Percentiles rank a stretch among this genome's conserved stretches.
These are phyloP conservation scores for Lasioglossum oenotherae DNA, from an alignment of 2,888 invertebrate species.

Conservation along the genomic window DNA sequence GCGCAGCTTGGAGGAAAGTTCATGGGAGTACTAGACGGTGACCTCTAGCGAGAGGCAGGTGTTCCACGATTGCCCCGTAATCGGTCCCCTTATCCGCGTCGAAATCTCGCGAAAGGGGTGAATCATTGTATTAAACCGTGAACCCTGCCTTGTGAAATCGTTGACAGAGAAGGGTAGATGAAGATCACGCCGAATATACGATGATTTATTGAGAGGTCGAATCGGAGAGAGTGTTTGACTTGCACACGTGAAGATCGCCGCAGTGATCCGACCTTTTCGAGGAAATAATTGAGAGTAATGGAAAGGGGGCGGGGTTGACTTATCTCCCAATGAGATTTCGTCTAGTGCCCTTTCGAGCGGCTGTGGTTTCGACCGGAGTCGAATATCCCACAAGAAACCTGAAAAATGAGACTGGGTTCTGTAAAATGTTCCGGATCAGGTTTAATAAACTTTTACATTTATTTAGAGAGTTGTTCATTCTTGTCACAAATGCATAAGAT, in stretches of 20 bases:
- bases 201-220: conserved; percentile 47
- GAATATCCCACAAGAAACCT: background rate
- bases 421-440: background rate
- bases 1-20: conserved; percentile 36
- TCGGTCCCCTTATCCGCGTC: conserved; percentile 54
- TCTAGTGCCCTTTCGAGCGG: background rate
- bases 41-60: conserved; percentile 55
- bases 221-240: conserved; percentile 6
- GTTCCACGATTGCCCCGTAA: conserved; percentile 49
- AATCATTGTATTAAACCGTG: conserved; percentile 50
- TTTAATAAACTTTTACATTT: background rate
- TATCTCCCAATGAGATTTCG: background rate
- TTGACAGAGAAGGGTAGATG: conserved; percentile 40
- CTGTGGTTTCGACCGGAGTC: background rate
- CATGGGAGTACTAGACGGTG: conserved; percentile 42
- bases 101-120: conserved; percentile 59
- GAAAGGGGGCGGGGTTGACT: background rate
- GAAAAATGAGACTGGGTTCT: background rate
- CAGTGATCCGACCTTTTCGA: background rate
- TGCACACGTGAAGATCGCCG: background rate
- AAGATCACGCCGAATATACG: conserved; percentile 47
- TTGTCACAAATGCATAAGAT: background rate
- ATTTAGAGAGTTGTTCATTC: background rate
- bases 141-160: conserved; percentile 43
- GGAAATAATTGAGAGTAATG: background rate